phyloP scores from a whole-genome alignment of 2,113 vertebrate genomes.

The Dicaeum eximium region DNA sequence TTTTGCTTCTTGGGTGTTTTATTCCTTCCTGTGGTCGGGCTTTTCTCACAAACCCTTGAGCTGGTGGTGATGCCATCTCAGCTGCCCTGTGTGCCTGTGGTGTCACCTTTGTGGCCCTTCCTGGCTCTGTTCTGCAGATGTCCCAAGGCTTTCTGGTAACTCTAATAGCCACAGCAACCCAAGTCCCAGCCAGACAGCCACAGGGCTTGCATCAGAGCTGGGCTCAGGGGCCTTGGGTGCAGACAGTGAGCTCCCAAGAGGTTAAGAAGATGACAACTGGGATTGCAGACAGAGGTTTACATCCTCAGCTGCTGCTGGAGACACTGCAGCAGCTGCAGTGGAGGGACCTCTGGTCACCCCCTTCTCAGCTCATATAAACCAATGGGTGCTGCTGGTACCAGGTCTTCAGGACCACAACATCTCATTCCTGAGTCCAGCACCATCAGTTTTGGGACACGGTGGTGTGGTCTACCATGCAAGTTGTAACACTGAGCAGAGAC shows the following conservation, averaged over 20 bases:
- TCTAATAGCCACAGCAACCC: not conserved
- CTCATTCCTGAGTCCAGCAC: not conserved
- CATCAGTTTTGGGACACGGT: not conserved
- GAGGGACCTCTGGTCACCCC: not conserved
- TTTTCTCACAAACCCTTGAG: not conserved
- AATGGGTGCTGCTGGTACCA: not conserved
- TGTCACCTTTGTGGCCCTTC: not conserved
- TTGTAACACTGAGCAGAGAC: not conserved
- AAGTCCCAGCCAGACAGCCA: accelerated
- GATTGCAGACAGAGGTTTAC: not conserved
- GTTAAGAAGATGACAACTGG: not conserved
- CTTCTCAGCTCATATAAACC: not conserved
- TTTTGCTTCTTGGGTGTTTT: not conserved
- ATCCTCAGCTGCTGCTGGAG: not conserved
- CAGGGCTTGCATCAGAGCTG: not conserved
- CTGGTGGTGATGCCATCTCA: not conserved
- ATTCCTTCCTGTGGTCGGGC: not conserved
- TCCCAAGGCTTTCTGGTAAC: not conserved
- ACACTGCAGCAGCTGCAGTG: not conserved
- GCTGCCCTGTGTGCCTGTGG: not conserved
- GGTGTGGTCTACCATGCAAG: not conserved
- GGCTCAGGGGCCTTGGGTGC: not conserved
- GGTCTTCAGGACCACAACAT: not conserved
- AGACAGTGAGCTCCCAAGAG: accelerated
- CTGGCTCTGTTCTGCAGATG: not conserved